Base-by-base conservation (phyloP, 35 echinoderm and acorn worm genomes). In the Apostichopus japonicus region DNA sequence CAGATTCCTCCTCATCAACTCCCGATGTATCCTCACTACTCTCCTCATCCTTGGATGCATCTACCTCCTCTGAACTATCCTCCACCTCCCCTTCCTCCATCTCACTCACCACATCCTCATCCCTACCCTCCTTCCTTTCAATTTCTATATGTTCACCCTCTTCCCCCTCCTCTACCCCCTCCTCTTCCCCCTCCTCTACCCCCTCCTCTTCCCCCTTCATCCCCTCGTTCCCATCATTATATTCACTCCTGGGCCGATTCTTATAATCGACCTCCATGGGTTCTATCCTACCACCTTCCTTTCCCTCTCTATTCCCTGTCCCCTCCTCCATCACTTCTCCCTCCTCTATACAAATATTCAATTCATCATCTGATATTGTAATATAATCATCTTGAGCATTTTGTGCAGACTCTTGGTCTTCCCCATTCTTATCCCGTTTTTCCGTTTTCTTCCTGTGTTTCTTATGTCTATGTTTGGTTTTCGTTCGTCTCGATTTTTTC, bases 331-430 rank as follows among this genome's bases (percentile, higher is more conserved):
- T 55, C 2, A 44, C 33, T n/a, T 84, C 81, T 57, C 81, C 54
- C 9, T 55, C 54, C 54, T 58, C 54, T 53, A 10, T 21, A 62
- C 58, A 5, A 51, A 25, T 56, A 89, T 63, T 63, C 17, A 65
- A 57, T 27, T 78, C 56, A n/a, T 86, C 91, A 92, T 81, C 79
- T 44, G 79, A 92, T 52, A 71, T 67, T 54, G 23, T 33, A 77
- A 92, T 90, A 84, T 24, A 94, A 81, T 90, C 81, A 77, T 80
- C 70, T 83, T 72, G 19, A 7, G 65, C 53, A 79, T 63, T 10
- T 72, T 19, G 57, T 87, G 65, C 3, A 44, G 33, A 44, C 63
- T 86, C 90, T 10, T 22, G 7, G 2, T 75, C n/a, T 19, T 19
- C 21, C 22, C 71, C 0, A 19, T n/a, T 24, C n/a, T 58, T 84